phyloP scores from a whole-genome alignment of 1,140 invertebrate species.

The Patella vulgata region DNA sequence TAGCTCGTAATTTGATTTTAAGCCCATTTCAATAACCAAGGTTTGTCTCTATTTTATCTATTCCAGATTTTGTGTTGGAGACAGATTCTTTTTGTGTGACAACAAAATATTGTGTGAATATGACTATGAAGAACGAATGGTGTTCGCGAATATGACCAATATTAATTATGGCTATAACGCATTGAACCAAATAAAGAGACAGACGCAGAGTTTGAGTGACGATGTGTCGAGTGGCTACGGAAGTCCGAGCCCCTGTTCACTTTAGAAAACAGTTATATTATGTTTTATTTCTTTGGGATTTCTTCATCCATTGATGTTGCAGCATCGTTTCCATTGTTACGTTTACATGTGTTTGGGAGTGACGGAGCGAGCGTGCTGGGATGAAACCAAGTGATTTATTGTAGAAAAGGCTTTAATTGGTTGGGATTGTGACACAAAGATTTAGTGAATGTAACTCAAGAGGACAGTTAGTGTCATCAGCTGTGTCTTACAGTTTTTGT shows the following conservation, averaged over 20 bases:
- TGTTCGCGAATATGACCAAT: constrained; percentile 86
- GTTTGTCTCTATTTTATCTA: constrained; percentile 57
- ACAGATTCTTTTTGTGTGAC: constrained; percentile 90
- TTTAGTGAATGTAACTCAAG: too few species aligned
- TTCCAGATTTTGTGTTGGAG: constrained; percentile 92
- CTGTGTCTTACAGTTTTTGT: too few species aligned
- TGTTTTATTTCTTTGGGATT: background rate
- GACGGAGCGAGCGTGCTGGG: background rate
- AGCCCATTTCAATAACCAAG: too few species aligned
- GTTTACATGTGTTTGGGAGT: background rate
- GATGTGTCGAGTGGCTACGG: constrained; percentile 68
- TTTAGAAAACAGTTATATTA: constrained; percentile 33
- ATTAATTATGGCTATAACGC: constrained; percentile 81
- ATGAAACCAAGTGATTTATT: too few species aligned
- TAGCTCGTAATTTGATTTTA: too few species aligned
- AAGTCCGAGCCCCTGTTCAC: constrained; percentile 64
- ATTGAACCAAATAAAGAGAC: constrained; percentile 86
- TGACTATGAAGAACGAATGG: constrained; percentile 90
- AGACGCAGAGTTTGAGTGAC: constrained; percentile 73
- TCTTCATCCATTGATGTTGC: background rate
- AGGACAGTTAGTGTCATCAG: too few species aligned
- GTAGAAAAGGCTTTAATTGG: too few species aligned
- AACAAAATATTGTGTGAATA: constrained; percentile 95
- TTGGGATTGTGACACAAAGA: background rate
- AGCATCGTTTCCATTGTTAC: background rate